Conservation (phyloP, 2,797 vertebrate species). For the Brachyalestes nurse region DNA sequence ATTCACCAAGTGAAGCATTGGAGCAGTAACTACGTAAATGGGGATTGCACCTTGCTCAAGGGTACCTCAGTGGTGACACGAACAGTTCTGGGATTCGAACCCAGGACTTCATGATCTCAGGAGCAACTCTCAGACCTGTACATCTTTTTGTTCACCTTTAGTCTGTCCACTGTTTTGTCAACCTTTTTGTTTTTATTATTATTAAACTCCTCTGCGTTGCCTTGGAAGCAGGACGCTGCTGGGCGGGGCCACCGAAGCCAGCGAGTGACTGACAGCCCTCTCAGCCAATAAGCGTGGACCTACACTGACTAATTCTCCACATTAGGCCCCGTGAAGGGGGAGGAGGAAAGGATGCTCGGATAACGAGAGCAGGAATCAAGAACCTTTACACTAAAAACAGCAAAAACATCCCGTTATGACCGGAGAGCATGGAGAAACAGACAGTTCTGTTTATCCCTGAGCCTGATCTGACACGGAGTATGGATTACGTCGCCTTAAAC, state of each 20-base stretch:
- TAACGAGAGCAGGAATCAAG: slow-evolving; percentile 1
- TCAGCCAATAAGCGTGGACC: slow-evolving; percentile 66
- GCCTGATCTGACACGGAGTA: not conserved
- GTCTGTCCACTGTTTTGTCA: no score
- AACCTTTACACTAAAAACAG: slow-evolving; percentile 25
- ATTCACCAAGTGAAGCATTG: no score
- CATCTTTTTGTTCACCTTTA: no score
- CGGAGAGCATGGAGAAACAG: slow-evolving; percentile 27
- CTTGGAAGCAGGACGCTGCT: slow-evolving; percentile 78
- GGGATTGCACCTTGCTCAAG: no score
- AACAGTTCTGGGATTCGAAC: no score
- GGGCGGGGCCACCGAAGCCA: slow-evolving; percentile 66
- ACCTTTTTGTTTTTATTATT: no score
- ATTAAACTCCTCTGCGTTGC: slow-evolving; percentile 64
- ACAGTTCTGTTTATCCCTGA: not conserved
- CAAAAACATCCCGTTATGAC: slow-evolving; percentile 39
- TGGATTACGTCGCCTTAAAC: slow-evolving; percentile 3
- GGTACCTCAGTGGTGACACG: no score
- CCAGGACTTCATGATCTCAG: no score
- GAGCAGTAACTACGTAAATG: no score
- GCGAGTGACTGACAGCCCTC: slow-evolving; percentile 58
- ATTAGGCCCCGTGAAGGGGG: slow-evolving; percentile 6
- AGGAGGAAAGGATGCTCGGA: slow-evolving; percentile 59
- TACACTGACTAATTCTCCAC: slow-evolving; percentile 3
- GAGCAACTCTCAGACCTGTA: no score